phyloP scores from a whole-genome alignment of 2,888 invertebrate genomes.

The Andrena chrysosceles region DNA sequence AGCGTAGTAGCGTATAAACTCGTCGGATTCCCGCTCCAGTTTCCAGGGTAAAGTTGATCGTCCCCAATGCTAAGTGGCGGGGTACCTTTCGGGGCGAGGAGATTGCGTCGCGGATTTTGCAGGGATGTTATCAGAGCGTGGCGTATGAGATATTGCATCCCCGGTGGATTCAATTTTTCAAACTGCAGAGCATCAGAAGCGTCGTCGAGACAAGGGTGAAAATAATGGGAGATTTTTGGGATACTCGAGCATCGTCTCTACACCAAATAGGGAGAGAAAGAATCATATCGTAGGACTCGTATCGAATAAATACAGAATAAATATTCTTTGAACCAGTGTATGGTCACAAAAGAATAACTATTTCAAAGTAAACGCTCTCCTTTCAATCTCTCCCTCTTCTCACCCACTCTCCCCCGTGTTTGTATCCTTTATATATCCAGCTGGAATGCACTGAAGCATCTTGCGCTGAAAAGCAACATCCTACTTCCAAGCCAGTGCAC shows the following conservation, averaged over 20 bases:
- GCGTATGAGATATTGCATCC: neutral
- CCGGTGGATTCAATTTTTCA: neutral
- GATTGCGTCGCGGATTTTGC: neutral
- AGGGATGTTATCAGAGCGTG: neutral
- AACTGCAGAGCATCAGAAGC: neutral
- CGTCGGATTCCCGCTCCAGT: neutral
- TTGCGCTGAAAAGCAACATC: conserved; percentile 5
- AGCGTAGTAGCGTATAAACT: conserved; percentile 6
- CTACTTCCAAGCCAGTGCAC: neutral
- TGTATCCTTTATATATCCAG: conserved; percentile 49
- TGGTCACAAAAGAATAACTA: neutral
- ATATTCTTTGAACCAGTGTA: too few species aligned
- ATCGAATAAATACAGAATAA: neutral
- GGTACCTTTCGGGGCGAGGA: neutral
- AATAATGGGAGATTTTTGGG: neutral
- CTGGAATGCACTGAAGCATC: conserved; percentile 26
- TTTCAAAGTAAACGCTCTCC: neutral
- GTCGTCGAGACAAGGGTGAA: neutral
- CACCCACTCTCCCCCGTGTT: neutral
- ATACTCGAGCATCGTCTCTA: too few species aligned
- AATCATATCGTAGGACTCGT: neutral
- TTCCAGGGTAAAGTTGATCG: conserved; percentile 8
- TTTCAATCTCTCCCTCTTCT: neutral
- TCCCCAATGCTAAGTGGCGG: neutral
- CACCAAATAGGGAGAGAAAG: neutral